These are phyloP conservation scores for Eutrigla gurnardus DNA, from an alignment of 2,797 vertebrate species.

Conservation along the genomic window DNA sequence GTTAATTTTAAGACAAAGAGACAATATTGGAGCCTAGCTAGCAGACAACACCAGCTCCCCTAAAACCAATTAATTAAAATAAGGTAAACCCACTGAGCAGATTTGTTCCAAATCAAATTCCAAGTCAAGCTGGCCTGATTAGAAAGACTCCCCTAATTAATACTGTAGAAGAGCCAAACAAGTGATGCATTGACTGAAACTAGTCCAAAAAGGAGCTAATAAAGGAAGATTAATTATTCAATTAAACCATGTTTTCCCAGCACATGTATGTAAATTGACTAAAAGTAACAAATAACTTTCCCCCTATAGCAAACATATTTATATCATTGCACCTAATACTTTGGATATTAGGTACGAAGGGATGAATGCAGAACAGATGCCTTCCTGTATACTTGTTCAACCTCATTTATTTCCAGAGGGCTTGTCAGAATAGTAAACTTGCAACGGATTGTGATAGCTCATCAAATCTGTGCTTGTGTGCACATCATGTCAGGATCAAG, in stretches of 20 bases:
- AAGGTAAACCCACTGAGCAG: conserved; percentile 57
- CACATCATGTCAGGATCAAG: conserved; percentile 11
- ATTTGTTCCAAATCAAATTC: conserved; percentile 62
- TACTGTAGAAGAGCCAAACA: conserved; percentile 48
- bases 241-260: conserved; percentile 5
- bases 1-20: conserved; percentile 44
- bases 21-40: conserved; percentile 31
- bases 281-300: background rate
- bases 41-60: conserved; percentile 37
- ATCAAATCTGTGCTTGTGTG: conserved; percentile 13
- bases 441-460: conserved; percentile 4
- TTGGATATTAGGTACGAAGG: background rate
- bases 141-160: conserved; percentile 56
- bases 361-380: background rate
- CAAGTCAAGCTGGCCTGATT: conserved; percentile 57
- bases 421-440: conserved; percentile 4
- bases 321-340: background rate
- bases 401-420: background rate
- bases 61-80: conserved; percentile 63
- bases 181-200: conserved; percentile 41
- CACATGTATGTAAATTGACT: conserved; percentile 8
- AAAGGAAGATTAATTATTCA: conserved; percentile 27
- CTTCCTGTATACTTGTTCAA: conserved; percentile 1
- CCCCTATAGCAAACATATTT: background rate
- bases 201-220: conserved; percentile 40